These are phyloP conservation scores for Hyposoter dolosus DNA, from an alignment of 2,888 invertebrate species.

Conservation along the genomic window DNA sequence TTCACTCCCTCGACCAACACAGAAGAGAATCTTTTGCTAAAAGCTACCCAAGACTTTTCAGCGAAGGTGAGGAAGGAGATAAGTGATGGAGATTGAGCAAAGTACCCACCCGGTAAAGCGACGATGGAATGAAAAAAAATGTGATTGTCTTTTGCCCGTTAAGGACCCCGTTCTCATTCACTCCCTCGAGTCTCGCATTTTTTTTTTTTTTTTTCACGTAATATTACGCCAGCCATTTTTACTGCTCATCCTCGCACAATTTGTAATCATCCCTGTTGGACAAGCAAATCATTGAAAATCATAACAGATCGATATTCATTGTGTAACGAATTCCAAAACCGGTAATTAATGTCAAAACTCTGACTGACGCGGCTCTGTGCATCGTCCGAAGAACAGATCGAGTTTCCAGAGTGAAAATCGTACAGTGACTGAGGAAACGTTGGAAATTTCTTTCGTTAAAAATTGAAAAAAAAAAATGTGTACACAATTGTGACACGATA, in stretches of 20 bases:
- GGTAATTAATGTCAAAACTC: too few relatives aligned
- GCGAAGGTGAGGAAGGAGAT: conserved; percentile 42
- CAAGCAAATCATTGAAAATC: neutral
- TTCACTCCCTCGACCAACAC: conserved; percentile 77
- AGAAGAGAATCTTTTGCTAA: conserved; percentile 79
- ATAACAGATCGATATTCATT: neutral
- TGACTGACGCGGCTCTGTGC: too few relatives aligned
- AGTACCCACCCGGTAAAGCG: conserved; percentile 58
- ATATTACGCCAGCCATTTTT: conserved; percentile 34
- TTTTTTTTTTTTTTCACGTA: conserved; percentile 15
- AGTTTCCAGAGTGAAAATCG: too few relatives aligned
- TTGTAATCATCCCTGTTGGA: neutral
- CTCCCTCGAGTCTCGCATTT: conserved; percentile 21
- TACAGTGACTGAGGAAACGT: too few relatives aligned
- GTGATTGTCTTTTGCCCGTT: conserved; percentile 50
- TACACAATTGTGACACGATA: too few relatives aligned
- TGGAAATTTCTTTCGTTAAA: too few relatives aligned
- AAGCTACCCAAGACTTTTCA: conserved; percentile 70
- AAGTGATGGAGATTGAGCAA: conserved; percentile 57
- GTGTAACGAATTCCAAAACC: too few relatives aligned
- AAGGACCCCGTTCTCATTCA: conserved; percentile 29
- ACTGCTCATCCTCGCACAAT: neutral
- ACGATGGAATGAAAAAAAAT: conserved; percentile 61
- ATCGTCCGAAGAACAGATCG: too few relatives aligned
- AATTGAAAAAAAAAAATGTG: too few relatives aligned